Evolutionary conservation across 92 coral and sea anemone genomes (phyloP).

Genomic region (Bergia puertoricense): DNA sequence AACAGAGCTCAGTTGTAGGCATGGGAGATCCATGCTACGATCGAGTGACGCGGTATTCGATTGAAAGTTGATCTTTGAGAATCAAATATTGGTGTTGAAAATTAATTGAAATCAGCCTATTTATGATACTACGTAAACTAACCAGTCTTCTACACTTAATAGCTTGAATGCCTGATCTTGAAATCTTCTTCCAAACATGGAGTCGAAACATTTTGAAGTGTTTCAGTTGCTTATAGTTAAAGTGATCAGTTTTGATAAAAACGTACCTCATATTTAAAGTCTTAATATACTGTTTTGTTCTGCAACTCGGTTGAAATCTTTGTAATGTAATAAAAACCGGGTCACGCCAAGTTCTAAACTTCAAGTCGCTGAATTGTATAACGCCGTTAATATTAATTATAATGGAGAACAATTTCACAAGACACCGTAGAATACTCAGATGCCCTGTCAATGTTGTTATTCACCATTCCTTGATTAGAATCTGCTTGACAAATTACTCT

Average conservation of each 20-base stretch:
- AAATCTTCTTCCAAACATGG: not conserved
- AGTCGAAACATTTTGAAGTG: no score
- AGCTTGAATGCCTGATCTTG: not conserved
- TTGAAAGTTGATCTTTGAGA: not conserved
- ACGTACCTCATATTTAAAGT: no score
- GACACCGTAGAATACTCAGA: not conserved
- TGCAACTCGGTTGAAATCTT: no score
- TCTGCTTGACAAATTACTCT: conserved; percentile 38
- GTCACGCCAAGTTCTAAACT: no score
- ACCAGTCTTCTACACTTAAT: not conserved
- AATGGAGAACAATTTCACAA: no score
- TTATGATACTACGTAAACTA: not conserved
- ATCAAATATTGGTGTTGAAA: not conserved
- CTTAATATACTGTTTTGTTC: no score
- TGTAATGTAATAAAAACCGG: no score
- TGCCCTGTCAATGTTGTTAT: not conserved
- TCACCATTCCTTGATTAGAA: conserved; percentile 18
- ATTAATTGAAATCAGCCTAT: not conserved
- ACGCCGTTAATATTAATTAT: no score
- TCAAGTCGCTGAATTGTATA: no score
- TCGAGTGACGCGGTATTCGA: not conserved
- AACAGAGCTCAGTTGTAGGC: not conserved
- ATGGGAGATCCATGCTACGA: not conserved
- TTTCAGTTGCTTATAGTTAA: no score
- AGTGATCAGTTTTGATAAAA: no score